A percentile compares a stretch with the other conserved stretches of the same genome.
Evolutionary conservation across 2,888 invertebrate genomes (phyloP).

Genomic region (Clusia tigrina): DNA sequence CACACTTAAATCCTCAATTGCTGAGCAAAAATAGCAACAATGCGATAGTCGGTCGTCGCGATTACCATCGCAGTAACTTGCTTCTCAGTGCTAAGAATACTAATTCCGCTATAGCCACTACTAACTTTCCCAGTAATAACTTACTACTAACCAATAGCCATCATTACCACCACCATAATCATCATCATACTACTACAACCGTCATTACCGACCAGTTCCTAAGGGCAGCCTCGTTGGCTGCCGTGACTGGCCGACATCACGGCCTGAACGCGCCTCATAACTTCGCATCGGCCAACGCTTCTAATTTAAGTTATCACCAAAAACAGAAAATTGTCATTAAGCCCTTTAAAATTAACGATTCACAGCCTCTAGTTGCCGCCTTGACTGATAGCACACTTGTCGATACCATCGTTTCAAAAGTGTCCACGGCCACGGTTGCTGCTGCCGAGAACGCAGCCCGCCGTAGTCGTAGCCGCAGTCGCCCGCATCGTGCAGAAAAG

Average conservation of each 20-base stretch:
- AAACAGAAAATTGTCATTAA: slow-evolving; percentile 65
- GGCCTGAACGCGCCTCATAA: slow-evolving; percentile 42
- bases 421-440: slow-evolving; percentile 61
- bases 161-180: slow-evolving; percentile 36
- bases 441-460: slow-evolving; percentile 60
- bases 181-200: slow-evolving; percentile 22
- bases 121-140: slow-evolving; percentile 29
- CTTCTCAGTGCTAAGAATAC: slow-evolving; percentile 42
- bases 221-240: slow-evolving; percentile 43
- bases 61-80: slow-evolving; percentile 42
- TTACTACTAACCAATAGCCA: slow-evolving; percentile 33
- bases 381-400: slow-evolving; percentile 60
- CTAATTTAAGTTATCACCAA: slow-evolving; percentile 55
- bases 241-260: slow-evolving; percentile 34
- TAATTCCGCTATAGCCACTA: slow-evolving; percentile 22
- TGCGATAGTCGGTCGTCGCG: slow-evolving; percentile 44
- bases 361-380: slow-evolving; percentile 61
- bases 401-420: slow-evolving; percentile 62
- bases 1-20: slow-evolving; percentile 51
- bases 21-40: slow-evolving; percentile 46
- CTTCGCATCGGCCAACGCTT: slow-evolving; percentile 39
- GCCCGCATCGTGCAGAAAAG: slow-evolving; percentile 55
- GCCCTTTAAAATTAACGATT: slow-evolving; percentile 65
- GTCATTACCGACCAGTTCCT: slow-evolving; percentile 40
- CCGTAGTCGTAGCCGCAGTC: slow-evolving; percentile 59